Evolutionary conservation across 2,888 invertebrate species (phyloP), one percentile per base, ranked within the genome.

Genomic region (Chydorus sphaericus): DNA sequence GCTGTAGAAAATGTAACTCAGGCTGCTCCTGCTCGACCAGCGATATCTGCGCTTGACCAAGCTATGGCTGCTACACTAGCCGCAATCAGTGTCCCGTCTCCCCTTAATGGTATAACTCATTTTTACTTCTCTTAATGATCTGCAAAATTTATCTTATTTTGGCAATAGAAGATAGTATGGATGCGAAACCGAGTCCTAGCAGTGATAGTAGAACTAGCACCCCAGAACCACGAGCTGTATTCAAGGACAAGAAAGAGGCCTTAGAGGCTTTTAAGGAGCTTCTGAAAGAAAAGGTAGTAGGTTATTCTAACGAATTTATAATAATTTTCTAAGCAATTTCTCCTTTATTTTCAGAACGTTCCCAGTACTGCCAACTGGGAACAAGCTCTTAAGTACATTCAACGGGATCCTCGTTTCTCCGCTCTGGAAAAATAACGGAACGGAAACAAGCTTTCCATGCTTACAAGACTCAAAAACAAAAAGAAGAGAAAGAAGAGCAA

Each of bases 371-470:
- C 93, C 0, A 80, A 85, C 0, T 99, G 98, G 98, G 98, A 99
- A 66, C 89, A 92, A 67, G 97, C 97, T 58, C 86, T 96, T 0
- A 94, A 94, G 71, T 78, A 92, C 65, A 93, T 98, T 63, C 83
- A 85, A 16, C 83, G 83, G 66, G 84, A 96, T 70, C 81, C 85
- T 1, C 79, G 94, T 14, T 99, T 93, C 70, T 82, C 82, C 5
- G 83, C 88, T 4, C 83, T 99, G 67, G 90, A 90, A 91, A 90
- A 65, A 76, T 97, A 0, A 96, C 91, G 70, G 98, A 99, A 69
- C 89, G 94, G 67, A 99, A 98, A 67, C 97, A 98, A 70, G 89
- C 94, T 0, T 99, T 98, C 67, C 97, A 98, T 71, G 90, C 93
- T 0, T 99, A 98, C 70, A 98, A 99, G 73, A 94, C 93, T 3